Evolutionary conservation across 1,140 invertebrate species (phyloP), one percentile per base, ranked within the genome.

Genomic region (Neodiprion virginianus): DNA sequence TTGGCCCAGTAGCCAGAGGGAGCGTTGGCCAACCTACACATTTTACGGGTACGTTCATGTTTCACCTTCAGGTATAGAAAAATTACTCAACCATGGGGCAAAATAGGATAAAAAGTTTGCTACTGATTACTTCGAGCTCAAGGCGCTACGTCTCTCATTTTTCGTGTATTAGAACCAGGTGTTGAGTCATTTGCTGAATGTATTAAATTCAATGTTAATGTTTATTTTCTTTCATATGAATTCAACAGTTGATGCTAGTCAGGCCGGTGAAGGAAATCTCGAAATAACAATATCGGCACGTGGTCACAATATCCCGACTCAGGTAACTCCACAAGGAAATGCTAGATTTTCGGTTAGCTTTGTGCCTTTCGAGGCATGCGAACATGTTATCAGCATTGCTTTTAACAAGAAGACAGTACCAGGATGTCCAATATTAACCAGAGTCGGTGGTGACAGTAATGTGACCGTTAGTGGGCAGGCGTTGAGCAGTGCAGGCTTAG

Each of bases 251-350:
- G 97, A 99, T 90, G 98, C 97, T 8, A 96, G 95, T 77, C 94
- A 97, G 87, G 97, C 98, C 72, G 98, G 98, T 14, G 98, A 99
- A 90, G 98, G 98, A 67, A 99, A 98, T 88, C 89, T 99, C 69
- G 98, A 99, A 90, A 99, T 99, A 61, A 97, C 97, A 23, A 98
- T 99, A 77, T 96, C 95, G 76, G 96, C 96, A 53, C 92, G 96
- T 83, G 97, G 97, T 8, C 92, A 96, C 67, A 98, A 98, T 84
- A 97, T 99, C 78, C 97, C 97, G 17, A 99, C 98, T 40, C 97
- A 98, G 92, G 97, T 99, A n/a, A 96, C 97, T 86, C 96, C 97
- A 11, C 94, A 99, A 80, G 96, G 96, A 79, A 93, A 92, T 82
- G 92, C 92, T 72, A 93, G 96, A 78, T 99, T 99, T 88, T 96